phyloP scores from a whole-genome alignment of 23 tunicate genomes.

The Pegea sp. region DNA sequence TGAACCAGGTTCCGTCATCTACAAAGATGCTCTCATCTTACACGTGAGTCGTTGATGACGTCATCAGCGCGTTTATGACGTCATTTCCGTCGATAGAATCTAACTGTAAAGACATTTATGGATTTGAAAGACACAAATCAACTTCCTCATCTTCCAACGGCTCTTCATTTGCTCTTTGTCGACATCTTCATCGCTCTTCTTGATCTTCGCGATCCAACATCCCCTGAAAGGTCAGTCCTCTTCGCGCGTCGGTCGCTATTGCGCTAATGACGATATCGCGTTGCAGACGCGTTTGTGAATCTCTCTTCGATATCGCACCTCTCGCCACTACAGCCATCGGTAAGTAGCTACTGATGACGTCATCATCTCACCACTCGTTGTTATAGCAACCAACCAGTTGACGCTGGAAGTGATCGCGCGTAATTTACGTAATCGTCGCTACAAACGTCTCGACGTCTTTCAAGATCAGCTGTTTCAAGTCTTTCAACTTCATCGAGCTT shows the following conservation, averaged over 20 bases:
- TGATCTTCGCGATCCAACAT: not conserved
- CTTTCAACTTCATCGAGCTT: constrained; percentile 31
- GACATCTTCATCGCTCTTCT: not conserved
- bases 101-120: constrained; percentile 35
- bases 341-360: no score
- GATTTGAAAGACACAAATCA: constrained; percentile 7
- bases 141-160: constrained; percentile 4
- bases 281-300: no score
- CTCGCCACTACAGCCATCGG: no score
- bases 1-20: constrained; percentile 93
- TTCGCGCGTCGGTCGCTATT: no score
- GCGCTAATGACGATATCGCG: no score
- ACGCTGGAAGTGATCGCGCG: constrained; percentile 37
- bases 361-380: no score
- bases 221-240: no score
- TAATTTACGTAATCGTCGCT: constrained; percentile 50
- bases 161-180: not conserved
- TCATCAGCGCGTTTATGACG: no score
- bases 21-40: constrained; percentile 96
- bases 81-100: no score
- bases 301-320: no score
- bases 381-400: no score
- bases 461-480: constrained; percentile 76
- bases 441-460: constrained; percentile 84
- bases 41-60: constrained; percentile 54